These are phyloP conservation scores for Linnaemya vulpina DNA, from an alignment of 2,888 invertebrate species.

Conservation along the genomic window DNA sequence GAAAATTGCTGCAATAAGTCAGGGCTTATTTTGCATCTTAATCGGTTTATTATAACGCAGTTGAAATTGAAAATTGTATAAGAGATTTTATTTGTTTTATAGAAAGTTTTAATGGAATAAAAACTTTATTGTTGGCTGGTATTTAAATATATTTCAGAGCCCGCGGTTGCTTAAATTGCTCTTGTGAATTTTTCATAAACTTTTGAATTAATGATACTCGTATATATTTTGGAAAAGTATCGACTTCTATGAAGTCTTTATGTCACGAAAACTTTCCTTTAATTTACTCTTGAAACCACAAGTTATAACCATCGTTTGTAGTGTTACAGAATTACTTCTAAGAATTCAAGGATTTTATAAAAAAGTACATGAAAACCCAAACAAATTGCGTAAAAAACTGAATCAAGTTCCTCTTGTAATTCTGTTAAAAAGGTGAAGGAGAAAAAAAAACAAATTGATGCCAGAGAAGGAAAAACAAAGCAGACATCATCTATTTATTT, in stretches of 20 bases:
- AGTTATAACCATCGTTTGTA: conserved; percentile 9
- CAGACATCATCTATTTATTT: neutral
- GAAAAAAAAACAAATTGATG: neutral
- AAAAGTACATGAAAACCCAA: neutral
- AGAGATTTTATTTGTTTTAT: too few relatives aligned
- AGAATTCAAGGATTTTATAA: conserved; percentile 41
- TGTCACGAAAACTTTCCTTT: neutral
- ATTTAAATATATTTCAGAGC: too few relatives aligned
- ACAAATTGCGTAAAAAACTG: neutral
- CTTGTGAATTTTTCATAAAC: too few relatives aligned
- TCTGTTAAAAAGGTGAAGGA: neutral
- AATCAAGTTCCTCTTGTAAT: neutral
- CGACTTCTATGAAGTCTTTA: neutral
- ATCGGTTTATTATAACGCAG: too few relatives aligned
- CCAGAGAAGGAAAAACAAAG: neutral
- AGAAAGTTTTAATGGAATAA: too few relatives aligned
- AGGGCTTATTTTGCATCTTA: too few relatives aligned
- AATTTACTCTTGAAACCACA: neutral
- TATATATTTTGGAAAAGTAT: too few relatives aligned
- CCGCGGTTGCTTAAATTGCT: too few relatives aligned
- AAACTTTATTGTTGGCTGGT: too few relatives aligned
- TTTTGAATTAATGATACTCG: too few relatives aligned
- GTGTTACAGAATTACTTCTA: conserved; percentile 10
- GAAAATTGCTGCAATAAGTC: neutral
- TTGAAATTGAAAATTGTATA: too few relatives aligned